Percentiles rank a stretch among this genome's conserved stretches.
Conservation (phyloP, 2,797 vertebrate species). For the Periparus ater region DNA sequence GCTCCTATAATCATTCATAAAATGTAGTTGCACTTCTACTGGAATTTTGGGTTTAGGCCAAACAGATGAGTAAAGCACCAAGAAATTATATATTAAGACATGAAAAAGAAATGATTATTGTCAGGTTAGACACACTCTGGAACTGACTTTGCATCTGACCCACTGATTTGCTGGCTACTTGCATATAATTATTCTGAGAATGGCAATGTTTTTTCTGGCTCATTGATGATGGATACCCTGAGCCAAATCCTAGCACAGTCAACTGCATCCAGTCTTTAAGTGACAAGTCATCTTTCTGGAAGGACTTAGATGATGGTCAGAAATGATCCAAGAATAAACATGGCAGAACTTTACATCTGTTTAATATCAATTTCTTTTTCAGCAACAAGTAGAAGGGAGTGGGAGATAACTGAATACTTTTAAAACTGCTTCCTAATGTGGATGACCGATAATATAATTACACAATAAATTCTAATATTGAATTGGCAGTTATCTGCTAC, state of each 20-base stretch:
- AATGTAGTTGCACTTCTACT: not conserved
- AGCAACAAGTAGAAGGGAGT: not conserved
- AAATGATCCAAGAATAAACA: not conserved
- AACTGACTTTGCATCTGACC: not conserved
- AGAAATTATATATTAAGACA: not conserved
- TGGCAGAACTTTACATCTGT: not conserved
- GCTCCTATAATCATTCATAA: not conserved
- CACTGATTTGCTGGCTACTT: not conserved
- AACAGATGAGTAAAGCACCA: not conserved
- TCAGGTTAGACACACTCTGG: not conserved
- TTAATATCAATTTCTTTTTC: not conserved
- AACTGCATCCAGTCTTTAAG: not conserved
- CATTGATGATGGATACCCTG: not conserved
- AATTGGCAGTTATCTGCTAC: not conserved
- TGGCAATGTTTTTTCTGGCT: not conserved
- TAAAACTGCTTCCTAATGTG: not conserved
- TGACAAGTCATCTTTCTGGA: not conserved
- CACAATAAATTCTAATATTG: not conserved
- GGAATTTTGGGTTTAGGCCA: not conserved
- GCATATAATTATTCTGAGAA: not conserved
- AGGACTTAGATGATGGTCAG: not conserved
- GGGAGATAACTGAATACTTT: not conserved
- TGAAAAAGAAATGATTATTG: not conserved
- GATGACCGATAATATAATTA: not conserved
- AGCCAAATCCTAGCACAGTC: not conserved